Evolutionary conservation across 2,113 vertebrate genomes (phyloP).

Genomic region (Anser cygnoides): DNA sequence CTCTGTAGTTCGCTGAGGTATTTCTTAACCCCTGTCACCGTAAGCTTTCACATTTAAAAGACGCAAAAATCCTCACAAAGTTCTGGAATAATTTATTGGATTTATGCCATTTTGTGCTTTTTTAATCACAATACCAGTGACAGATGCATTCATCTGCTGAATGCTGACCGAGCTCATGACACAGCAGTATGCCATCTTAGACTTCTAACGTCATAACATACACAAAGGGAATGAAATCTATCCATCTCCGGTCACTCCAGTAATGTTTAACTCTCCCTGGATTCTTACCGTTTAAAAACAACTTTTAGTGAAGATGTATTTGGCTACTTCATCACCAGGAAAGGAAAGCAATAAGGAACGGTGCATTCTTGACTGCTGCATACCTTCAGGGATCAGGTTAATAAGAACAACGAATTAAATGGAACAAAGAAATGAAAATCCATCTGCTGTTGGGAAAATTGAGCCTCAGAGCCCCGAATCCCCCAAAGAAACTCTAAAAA

Average conservation of each 20-base stretch:
- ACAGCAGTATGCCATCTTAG: not conserved
- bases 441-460: conserved; percentile 49
- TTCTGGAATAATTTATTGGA: not conserved
- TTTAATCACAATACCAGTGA: not conserved
- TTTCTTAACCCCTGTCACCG: not conserved
- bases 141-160: not conserved
- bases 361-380: not conserved
- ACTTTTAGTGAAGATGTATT: conserved; percentile 12
- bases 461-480: not conserved
- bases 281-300: not conserved
- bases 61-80: not conserved
- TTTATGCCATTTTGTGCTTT: conserved; percentile 4
- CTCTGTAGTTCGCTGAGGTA: not conserved
- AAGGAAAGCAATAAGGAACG: conserved; percentile 37
- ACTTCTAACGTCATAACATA: not conserved
- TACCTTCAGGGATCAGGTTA: conserved; percentile 41
- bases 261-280: not conserved
- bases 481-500: not conserved
- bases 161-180: not conserved
- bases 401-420: conserved; percentile 29
- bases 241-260: not conserved
- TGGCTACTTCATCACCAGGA: not conserved
- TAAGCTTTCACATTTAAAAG: not conserved
- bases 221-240: not conserved
- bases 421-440: conserved; percentile 55